Base-by-base conservation (phyloP, 2,797 vertebrate genomes). In the Enteromius paludinosus region DNA sequence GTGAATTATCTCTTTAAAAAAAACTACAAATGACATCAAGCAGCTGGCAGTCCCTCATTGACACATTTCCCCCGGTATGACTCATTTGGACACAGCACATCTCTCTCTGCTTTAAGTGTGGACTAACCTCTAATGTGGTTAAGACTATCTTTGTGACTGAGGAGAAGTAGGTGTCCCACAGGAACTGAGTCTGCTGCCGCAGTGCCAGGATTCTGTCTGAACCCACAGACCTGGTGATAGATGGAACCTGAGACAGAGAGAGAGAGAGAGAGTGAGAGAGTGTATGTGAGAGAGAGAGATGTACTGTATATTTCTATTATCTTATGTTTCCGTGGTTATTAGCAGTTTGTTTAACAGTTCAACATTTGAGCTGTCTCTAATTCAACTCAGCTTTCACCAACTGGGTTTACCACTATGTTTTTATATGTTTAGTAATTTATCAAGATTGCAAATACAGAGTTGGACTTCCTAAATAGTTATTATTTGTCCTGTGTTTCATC, bases 111-210 rank as follows among this genome's bases (percentile, higher is more conserved):
- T 81, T 81, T 66, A 59, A 45, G 56, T 64, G 52, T 61, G 56
- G 75, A 83, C 92, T 92, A 84, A 95, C 95, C 94, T 96, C 95
- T 88, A 95, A 92, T 89, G 94, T 95, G 25, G 94, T 96, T 90
- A 91, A 91, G 91, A 95, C 93, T 86, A 95, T 95, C 90, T 95
- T 95, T 85, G 92, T 91, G 81, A 95, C 94, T 4, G 94, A 95
- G 64, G 95, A 96, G 88, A 95, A 95, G 90, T 95, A 96, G 86
- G 94, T 93, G 5, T 96, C 95, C 95, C 95, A 95, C 47, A 95
- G 93, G 93, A 96, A 94, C 91, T 95, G 95, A 18, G 94, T 94
- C 92, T 96, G 95, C 90, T 96, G 95, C 86, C 94, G 91, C 85
- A 95, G 93, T 62, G 93, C 92, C 92, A 94, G 70, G 90, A 95